Evolutionary conservation across 2,888 invertebrate species (phyloP), one percentile per base, ranked within the genome.

Genomic region (Chrysolina haemoptera): DNA sequence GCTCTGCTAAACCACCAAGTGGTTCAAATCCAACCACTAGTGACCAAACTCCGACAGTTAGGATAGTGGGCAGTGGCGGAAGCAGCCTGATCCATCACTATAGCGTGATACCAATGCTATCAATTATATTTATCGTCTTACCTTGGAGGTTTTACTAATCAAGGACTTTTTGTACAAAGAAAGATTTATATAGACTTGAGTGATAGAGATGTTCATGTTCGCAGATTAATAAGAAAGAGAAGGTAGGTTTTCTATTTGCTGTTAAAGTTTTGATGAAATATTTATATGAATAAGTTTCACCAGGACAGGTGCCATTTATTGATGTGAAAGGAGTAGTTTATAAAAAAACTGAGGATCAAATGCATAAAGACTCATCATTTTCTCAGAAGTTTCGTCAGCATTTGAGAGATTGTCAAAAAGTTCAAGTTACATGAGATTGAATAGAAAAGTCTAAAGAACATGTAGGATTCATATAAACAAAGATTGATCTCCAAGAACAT

Each of bases 21-120:
- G 76, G 68, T n/a, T 68, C 75, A 6, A 78, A 75, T 35, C 68
- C 76, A 40, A 64, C 77, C 40, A 64, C 64, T 11, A 64, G 72
- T 46, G 72, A 74, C 59, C 72, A 69, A 67, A 70, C 75, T 11
- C 79, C 79, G 16, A 71, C 71, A 0, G 77, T 79, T 40, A 40
- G 14, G 5, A 59, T 67, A 40, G 53, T 75, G 35, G 73, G 70
- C 8, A 71, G 46, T n/a, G 46, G 41, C 5, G 22, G 22, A 10
- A 16, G 62, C 48, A 27, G 27, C 4, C 11, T 22, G n/a, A 11
- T 22, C 20, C 18, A 6, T 8, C 50, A 40, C 9, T 62, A n/a
- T 18, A 40, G n/a, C 22, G 14, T 43, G 1, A 6, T 69, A 18
- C 20, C 68, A 14, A 16, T 63, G 46, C 14, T 63, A 22, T 35